These are phyloP conservation scores for Leptosomus discolor DNA, from an alignment of 2,113 vertebrate genomes.

Conservation along the genomic window DNA sequence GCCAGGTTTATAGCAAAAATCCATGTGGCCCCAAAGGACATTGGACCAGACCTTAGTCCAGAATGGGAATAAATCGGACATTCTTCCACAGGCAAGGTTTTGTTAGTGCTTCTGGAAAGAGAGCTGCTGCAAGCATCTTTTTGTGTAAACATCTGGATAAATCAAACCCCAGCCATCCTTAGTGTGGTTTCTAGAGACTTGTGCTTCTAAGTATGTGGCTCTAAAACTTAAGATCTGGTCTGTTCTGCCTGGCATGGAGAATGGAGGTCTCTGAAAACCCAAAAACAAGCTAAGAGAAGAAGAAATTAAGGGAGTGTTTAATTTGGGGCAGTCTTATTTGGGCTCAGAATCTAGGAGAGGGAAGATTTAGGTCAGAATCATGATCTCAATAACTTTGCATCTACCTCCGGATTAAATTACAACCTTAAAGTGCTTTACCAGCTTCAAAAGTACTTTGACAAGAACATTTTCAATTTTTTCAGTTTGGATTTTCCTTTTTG, in stretches of 20 bases:
- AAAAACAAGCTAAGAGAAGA: background rate
- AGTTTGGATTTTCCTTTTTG: background rate
- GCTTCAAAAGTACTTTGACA: background rate
- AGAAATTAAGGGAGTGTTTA: background rate
- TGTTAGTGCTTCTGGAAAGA: background rate
- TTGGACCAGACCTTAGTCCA: background rate
- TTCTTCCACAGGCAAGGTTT: background rate
- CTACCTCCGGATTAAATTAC: background rate
- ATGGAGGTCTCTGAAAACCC: background rate
- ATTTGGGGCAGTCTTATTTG: background rate
- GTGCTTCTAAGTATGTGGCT: background rate
- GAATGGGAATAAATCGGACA: accelerated
- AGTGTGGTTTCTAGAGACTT: background rate
- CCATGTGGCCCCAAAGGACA: background rate
- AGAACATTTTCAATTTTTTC: background rate
- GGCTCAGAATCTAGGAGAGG: background rate
- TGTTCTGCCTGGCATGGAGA: background rate
- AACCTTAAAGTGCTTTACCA: background rate
- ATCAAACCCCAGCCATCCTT: background rate
- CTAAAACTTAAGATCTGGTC: background rate
- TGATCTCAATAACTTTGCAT: background rate
- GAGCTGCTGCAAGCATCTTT: background rate
- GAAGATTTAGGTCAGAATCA: background rate
- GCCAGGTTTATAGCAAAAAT: background rate
- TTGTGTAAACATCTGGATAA: background rate